Evolutionary conservation across 2,797 vertebrate species (phyloP), one percentile per base, ranked within the genome.

Genomic region (Parauchenoglanis punctatus): DNA sequence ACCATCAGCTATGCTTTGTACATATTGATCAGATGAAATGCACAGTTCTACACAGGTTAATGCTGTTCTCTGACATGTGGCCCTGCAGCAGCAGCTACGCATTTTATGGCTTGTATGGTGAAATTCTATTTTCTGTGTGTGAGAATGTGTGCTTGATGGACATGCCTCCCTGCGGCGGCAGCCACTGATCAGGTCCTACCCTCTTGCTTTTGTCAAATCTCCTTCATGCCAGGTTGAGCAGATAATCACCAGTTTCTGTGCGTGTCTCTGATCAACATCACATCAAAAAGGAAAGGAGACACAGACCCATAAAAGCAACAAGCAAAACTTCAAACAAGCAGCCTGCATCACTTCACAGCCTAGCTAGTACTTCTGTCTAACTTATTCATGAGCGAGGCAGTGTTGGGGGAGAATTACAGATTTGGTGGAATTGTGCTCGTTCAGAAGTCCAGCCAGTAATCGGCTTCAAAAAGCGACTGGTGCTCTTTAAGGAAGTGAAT

Each of bases 211-310:
- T 28, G 17, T 31, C 17, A 7, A 52, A 52, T 67, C 61, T 67
- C 81, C 61, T 83, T 67, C 81, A 83, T 52, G 18, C n/a, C 46
- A 23, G 15, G n/a, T 52, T 67, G 61, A 54, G 44, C 63, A 83
- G 46, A 31, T 67, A 81, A 63, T 63, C 80, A 18, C 13, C 23
- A n/a, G 5, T 7, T 13, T n/a, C 4, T 52, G 54, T 13, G 54
- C 20, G 10, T 80, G 13, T n/a, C 12, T 82, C 44, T 67, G 81
- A 52, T 52, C 0, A 0, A 20, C 81, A 52, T 83, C 58, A 10
- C 35, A n/a, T 63, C 35, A 20, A 67, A 83, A 65, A 40, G 20
- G 5, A 20, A 63, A 20, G 4, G 25, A 28, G 61, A 54, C 1
- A 1, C 44, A 23, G 20, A 13, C 25, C n/a, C 44, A 46, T 46